A percentile compares a stretch with the other conserved stretches of the same genome.
These are phyloP conservation scores for Rhynchotus rufescens DNA, from an alignment of 2,797 vertebrate species.

Conservation along the genomic window DNA sequence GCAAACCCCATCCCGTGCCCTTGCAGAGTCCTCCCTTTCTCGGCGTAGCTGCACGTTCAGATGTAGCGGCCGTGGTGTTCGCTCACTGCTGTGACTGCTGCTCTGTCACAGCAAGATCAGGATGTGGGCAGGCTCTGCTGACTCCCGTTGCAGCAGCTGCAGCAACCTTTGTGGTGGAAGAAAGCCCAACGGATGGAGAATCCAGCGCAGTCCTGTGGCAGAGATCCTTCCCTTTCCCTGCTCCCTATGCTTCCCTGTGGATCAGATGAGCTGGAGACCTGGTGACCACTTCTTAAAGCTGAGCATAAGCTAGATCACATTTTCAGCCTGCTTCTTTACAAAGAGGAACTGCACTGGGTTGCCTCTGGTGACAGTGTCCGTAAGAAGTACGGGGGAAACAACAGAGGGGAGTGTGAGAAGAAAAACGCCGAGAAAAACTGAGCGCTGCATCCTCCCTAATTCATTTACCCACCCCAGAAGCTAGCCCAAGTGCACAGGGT, in stretches of 20 bases:
- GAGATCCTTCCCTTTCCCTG: neutral
- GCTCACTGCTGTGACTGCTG: neutral
- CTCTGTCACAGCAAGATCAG: neutral
- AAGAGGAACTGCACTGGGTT: neutral
- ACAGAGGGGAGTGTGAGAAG: neutral
- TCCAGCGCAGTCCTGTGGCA: neutral
- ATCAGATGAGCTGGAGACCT: neutral
- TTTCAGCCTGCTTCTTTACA: neutral
- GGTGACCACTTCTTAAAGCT: neutral
- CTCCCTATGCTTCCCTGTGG: neutral
- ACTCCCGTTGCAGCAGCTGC: neutral
- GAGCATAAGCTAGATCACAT: neutral
- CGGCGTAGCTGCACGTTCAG: neutral
- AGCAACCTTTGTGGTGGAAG: neutral
- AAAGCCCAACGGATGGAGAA: neutral
- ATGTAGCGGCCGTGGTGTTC: neutral
- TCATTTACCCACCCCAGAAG: neutral
- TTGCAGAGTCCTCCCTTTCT: slow-evolving; percentile 13
- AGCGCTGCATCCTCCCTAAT: neutral
- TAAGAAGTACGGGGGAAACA: neutral
- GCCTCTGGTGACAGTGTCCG: neutral
- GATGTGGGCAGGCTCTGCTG: neutral
- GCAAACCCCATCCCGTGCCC: neutral
- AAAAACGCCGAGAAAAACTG: neutral
- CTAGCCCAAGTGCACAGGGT: neutral